These are phyloP conservation scores for Hystrix cristata DNA, from an alignment of 2,113 vertebrate species.

Conservation along the genomic window DNA sequence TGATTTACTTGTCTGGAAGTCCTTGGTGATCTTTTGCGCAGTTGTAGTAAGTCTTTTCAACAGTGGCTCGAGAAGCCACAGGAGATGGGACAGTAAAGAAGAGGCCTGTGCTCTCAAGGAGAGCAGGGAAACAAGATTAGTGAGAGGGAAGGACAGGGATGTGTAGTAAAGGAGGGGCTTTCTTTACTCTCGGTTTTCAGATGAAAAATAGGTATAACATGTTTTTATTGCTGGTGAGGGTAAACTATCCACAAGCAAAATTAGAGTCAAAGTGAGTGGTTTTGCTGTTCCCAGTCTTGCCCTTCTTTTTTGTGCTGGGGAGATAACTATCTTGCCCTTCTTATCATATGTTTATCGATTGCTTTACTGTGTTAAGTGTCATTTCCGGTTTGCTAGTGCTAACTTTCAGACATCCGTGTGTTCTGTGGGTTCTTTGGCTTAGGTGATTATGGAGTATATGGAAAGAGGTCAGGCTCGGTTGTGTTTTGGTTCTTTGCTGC, in stretches of 20 bases:
- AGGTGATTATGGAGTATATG: not conserved
- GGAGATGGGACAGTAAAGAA: not conserved
- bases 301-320: not conserved
- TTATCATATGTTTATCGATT: not conserved
- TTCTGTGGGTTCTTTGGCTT: constrained; percentile 19
- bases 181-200: not conserved
- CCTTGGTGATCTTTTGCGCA: not conserved
- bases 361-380: not conserved
- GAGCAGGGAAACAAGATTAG: not conserved
- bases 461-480: not conserved
- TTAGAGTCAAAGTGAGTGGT: not conserved
- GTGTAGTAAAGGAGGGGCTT: not conserved
- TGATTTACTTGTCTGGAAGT: not conserved
- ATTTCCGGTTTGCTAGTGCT: not conserved
- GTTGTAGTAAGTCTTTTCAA: not conserved
- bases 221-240: not conserved
- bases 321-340: not conserved
- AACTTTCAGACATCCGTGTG: not conserved
- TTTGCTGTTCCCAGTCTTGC: not conserved
- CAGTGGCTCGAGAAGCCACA: not conserved
- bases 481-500: not conserved
- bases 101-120: not conserved
- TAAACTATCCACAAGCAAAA: not conserved
- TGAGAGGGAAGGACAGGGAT: not conserved
- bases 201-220: not conserved